Base-by-base conservation (phyloP, 2,888 invertebrate species). In the Cerastis rubricosa region DNA sequence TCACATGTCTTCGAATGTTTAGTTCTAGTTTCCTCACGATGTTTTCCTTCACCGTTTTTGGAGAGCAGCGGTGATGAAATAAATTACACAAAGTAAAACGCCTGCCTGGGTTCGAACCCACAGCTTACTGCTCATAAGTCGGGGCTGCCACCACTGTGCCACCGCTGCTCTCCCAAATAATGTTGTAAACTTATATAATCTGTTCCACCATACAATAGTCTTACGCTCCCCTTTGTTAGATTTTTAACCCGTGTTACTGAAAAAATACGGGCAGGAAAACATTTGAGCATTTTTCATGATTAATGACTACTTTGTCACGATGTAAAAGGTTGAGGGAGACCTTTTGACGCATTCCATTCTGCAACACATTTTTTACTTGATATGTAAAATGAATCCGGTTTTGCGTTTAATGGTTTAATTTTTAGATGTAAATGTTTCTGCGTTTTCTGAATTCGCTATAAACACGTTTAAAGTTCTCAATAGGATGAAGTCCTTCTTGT, bases 211-310 rank as follows among this genome's bases (percentile, higher is more conserved):
- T n/a, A 35, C 49, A 69, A 79, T 35, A 43, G 35, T 49, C 17
- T 43, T 11, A n/a, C 59, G 29, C 49, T 19, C n/a, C 9, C 61
- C 47, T 45, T 85, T 72, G 82, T 83, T 57, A 74, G 14, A 54
- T 67, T 74, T n/a, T 67, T 57, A 74, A 68, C 66, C 70, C 63
- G 17, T 70, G 65, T 79, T 71, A 64, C 85, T 51, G 49, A 75
- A 85, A 69, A 83, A 72, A 22, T 66, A 59, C 57, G 57, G 49
- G 35, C 71, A 85, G 64, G 64, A 85, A 74, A 81, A 85, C 57
- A 80, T 74, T 70, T 67, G 29, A 63, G 57, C 61, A 81, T 83
- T 85, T 83, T 81, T 76, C 76, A 70, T 82, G 86, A 83, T 83
- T 83, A 82, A 85, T 85, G 85, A 81, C 54, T 63, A 85, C 70